phyloP scores from a whole-genome alignment of 1,140 invertebrate genomes.

The Condylostylus longicornis region DNA sequence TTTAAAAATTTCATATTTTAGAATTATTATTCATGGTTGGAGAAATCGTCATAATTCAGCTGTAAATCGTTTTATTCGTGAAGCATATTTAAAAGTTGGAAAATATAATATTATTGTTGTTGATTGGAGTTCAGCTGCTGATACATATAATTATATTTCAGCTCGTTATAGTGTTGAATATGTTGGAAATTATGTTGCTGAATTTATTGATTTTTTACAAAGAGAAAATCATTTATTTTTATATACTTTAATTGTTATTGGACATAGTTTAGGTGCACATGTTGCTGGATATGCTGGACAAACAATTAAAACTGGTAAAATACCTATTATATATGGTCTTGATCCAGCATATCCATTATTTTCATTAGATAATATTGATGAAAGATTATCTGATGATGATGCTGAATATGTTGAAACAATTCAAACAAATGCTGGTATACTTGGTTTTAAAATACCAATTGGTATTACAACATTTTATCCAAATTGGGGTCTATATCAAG shows the following conservation, averaged over 20 bases:
- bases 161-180: conserved; percentile 24
- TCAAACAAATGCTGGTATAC: conserved; percentile 42
- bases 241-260: conserved; percentile 10
- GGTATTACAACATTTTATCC: conserved; percentile 43
- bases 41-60: conserved; percentile 3
- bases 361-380: conserved; percentile 2
- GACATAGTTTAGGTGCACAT: conserved; percentile 30
- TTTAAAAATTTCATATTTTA: conserved; percentile 2
- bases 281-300: conserved; percentile 28
- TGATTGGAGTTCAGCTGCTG: conserved; percentile 35
- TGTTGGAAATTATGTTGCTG: conserved; percentile 7
- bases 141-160: conserved; percentile 34
- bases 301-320: conserved; percentile 10
- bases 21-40: conserved; percentile 15
- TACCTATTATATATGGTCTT: conserved; percentile 25
- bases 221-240: conserved; percentile 6
- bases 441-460: conserved; percentile 33
- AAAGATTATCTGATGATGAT: conserved; percentile 37
- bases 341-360: conserved; percentile 25
- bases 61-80: conserved; percentile 13
- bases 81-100: conserved; percentile 29
- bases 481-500: conserved; percentile 31
- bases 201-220: conserved; percentile 12
- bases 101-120: conserved; percentile 37
- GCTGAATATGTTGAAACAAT: conserved; percentile 47